Percentiles rank a stretch among this genome's conserved stretches.
Conservation (phyloP, 2,888 invertebrate genomes). For the Lottia gigantea region DNA sequence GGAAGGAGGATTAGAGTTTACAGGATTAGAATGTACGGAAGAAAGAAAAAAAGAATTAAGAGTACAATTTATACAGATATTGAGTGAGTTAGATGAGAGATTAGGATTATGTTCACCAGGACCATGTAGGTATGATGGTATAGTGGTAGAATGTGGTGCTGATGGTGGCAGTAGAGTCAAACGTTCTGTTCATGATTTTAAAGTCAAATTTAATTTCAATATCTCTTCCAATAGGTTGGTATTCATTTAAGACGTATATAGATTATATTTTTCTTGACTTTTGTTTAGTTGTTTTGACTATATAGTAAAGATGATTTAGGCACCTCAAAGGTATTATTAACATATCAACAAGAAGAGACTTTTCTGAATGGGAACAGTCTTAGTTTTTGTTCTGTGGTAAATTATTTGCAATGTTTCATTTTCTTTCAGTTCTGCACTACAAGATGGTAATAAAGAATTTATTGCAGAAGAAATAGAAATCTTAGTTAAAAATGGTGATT, state of each 20-base stretch:
- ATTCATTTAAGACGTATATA: background rate
- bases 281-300: too few relatives aligned
- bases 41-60: slow-evolving; percentile 30
- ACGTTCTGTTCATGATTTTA: slow-evolving; percentile 26
- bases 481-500: slow-evolving; percentile 40
- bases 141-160: slow-evolving; percentile 41
- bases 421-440: slow-evolving; percentile 9
- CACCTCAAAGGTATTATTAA: too few relatives aligned
- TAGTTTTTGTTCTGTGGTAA: too few relatives aligned
- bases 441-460: slow-evolving; percentile 22
- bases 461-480: slow-evolving; percentile 40
- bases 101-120: slow-evolving; percentile 41
- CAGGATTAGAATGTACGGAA: slow-evolving; percentile 41
- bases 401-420: too few relatives aligned
- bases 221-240: slow-evolving; percentile 40
- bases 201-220: slow-evolving; percentile 33
- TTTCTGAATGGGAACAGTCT: too few relatives aligned
- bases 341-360: too few relatives aligned
- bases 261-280: too few relatives aligned
- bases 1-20: slow-evolving; percentile 37
- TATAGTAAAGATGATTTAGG: too few relatives aligned
- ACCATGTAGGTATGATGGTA: slow-evolving; percentile 35
- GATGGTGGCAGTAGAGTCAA: slow-evolving; percentile 27
- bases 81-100: slow-evolving; percentile 36
- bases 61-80: slow-evolving; percentile 28